A percentile compares a stretch with the other conserved stretches of the same genome.
phyloP scores from a whole-genome alignment of 2,113 vertebrate species.

The Patagioenas fasciata region DNA sequence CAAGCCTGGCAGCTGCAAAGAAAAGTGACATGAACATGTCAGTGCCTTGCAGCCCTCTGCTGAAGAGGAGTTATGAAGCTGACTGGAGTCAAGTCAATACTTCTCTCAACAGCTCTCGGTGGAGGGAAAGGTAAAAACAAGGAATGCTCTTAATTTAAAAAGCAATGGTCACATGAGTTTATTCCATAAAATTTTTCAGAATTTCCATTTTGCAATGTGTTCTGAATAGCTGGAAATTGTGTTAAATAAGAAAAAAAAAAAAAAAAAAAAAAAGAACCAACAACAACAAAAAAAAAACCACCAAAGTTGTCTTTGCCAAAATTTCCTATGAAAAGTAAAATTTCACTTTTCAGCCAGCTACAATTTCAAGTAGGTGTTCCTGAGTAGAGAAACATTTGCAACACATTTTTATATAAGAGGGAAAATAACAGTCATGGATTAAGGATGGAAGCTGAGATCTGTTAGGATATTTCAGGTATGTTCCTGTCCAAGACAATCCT shows the following conservation, averaged over 20 bases:
- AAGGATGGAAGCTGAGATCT: not conserved
- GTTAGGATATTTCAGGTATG: not conserved
- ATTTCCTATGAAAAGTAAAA: conserved; percentile 9
- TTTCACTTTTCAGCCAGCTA: not conserved
- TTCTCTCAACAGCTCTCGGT: not conserved
- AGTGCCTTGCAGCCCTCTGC: not conserved
- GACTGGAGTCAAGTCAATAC: not conserved
- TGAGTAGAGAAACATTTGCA: not conserved
- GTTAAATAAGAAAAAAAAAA: not conserved
- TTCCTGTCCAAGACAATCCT: not conserved
- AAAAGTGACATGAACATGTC: not conserved
- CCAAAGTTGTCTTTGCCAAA: not conserved
- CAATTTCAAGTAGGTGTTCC: not conserved
- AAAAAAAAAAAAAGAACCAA: no score
- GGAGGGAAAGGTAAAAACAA: not conserved
- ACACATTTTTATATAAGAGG: not conserved
- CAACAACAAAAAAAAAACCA: not conserved
- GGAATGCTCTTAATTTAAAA: not conserved
- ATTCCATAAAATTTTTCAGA: not conserved
- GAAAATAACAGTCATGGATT: not conserved
- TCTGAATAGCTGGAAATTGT: not conserved
- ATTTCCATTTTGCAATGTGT: conserved; percentile 28
- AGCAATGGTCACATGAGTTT: not conserved
- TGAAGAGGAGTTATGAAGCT: not conserved
- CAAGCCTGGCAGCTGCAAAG: not conserved